Conservation (phyloP, 2,888 invertebrate genomes). For the Sarcophaga caerulescens region DNA sequence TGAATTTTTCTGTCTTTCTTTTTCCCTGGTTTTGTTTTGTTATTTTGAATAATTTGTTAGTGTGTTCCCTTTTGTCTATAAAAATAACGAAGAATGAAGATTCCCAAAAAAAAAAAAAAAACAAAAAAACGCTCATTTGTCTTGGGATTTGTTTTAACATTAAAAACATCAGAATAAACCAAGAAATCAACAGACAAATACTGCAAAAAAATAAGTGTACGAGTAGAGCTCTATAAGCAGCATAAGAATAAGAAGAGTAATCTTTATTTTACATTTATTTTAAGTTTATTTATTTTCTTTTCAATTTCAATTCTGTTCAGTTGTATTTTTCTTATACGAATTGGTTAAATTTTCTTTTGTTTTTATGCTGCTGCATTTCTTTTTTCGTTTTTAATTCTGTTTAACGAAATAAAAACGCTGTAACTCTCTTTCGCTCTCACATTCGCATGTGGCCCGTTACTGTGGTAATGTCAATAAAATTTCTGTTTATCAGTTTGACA, state of each 20-base stretch:
- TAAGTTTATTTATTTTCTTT: conserved; percentile 59
- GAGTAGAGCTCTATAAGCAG: background rate
- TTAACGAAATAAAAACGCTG: background rate
- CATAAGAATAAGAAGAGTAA: conserved; percentile 46
- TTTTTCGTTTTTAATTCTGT: conserved; percentile 39
- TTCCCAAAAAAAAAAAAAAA: background rate
- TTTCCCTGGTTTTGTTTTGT: background rate
- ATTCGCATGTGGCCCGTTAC: conserved; percentile 43
- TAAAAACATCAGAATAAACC: conserved; percentile 53
- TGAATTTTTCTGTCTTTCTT: conserved; percentile 9
- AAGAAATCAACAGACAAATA: background rate
- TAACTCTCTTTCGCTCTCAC: background rate
- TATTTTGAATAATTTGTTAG: conserved; percentile 56
- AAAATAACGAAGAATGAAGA: conserved; percentile 24
- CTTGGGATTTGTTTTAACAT: conserved; percentile 69
- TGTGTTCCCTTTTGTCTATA: conserved; percentile 15
- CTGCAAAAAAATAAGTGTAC: background rate
- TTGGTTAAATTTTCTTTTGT: conserved; percentile 1
- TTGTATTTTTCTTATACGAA: conserved; percentile 13
- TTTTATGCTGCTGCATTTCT: conserved; percentile 11
- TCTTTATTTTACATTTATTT: conserved; percentile 68
- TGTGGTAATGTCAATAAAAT: conserved; percentile 72
- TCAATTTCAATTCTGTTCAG: conserved; percentile 20
- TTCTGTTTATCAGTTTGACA: conserved; percentile 72
- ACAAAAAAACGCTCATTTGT: conserved; percentile 62